Conservation (phyloP, 2,797 vertebrate genomes). For the Centropyge bicolor region DNA sequence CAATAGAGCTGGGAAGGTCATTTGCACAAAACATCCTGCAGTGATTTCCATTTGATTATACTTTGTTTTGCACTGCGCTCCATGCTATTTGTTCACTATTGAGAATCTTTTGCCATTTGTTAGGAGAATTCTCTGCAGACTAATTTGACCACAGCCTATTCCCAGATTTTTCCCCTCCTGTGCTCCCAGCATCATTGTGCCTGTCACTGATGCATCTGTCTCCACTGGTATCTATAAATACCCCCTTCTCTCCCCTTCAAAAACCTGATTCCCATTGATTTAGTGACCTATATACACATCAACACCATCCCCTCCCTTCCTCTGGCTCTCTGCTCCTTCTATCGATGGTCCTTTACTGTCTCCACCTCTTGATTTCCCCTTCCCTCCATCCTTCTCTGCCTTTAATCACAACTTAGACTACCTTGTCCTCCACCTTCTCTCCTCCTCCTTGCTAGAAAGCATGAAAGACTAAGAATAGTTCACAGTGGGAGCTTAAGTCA, state of each 20-base stretch:
- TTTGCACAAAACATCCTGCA: conserved; percentile 70
- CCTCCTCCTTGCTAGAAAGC: conserved; percentile 68
- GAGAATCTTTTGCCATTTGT: conserved; percentile 67
- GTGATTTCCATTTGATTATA: conserved; percentile 76
- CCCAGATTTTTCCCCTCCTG: conserved; percentile 53
- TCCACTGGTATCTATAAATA: conserved; percentile 85
- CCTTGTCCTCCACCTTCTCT: conserved; percentile 59
- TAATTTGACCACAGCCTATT: conserved; percentile 68
- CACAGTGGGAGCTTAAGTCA: conserved; percentile 74
- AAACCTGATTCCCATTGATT: conserved; percentile 90
- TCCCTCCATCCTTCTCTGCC: conserved; percentile 56
- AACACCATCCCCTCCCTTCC: conserved; percentile 68
- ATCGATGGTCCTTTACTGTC: conserved; percentile 70
- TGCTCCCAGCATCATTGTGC: conserved; percentile 68
- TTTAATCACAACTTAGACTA: conserved; percentile 58
- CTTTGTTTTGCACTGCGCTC: conserved; percentile 62
- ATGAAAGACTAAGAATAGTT: conserved; percentile 83
- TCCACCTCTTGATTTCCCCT: conserved; percentile 62
- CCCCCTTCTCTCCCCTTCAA: conserved; percentile 79
- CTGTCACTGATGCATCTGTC: conserved; percentile 81
- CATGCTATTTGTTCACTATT: conserved; percentile 50
- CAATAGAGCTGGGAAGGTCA: conserved; percentile 73
- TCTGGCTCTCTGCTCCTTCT: conserved; percentile 61
- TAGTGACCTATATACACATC: conserved; percentile 88
- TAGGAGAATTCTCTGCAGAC: conserved; percentile 70